Percentiles rank a stretch among this genome's conserved stretches.
These are phyloP conservation scores for Oeneis ivallda DNA, from an alignment of 2,888 invertebrate genomes.

Conservation along the genomic window DNA sequence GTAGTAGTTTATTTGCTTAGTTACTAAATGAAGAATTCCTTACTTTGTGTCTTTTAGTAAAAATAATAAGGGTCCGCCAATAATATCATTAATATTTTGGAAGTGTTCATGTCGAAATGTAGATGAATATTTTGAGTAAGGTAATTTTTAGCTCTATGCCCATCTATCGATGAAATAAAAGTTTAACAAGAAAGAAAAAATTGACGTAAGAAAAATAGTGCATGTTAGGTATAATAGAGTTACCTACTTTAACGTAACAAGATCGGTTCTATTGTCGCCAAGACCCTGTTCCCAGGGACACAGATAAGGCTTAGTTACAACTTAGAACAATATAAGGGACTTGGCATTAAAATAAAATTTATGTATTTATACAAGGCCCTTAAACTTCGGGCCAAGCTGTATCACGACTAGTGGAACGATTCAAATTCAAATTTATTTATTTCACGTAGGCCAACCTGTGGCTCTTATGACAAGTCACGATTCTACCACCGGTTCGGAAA, in stretches of 20 bases:
- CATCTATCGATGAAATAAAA: neutral
- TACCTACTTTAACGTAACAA: conserved; percentile 17
- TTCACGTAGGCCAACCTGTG: too few species aligned
- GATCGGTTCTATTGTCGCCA: conserved; percentile 33
- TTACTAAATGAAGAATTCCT: too few species aligned
- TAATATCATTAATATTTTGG: too few species aligned
- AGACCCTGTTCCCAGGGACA: conserved; percentile 29
- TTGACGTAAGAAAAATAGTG: neutral
- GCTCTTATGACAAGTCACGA: too few species aligned
- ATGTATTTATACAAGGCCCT: conserved; percentile 33
- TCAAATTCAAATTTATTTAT: too few species aligned
- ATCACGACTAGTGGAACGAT: neutral
- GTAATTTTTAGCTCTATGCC: neutral
- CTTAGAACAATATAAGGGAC: conserved; percentile 34
- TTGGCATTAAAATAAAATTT: conserved; percentile 39
- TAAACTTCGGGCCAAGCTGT: neutral
- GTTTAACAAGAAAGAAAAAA: neutral
- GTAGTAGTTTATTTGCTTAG: too few species aligned
- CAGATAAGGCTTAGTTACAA: conserved; percentile 34
- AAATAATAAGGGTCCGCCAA: too few species aligned
- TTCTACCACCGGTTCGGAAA: too few species aligned
- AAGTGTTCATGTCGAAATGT: too few species aligned
- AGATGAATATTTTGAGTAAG: too few species aligned
- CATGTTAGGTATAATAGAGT: neutral
- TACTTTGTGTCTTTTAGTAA: too few species aligned